Evolutionary conservation across 1,140 invertebrate species (phyloP).

Genomic region (Ceratosolen fusciceps): DNA sequence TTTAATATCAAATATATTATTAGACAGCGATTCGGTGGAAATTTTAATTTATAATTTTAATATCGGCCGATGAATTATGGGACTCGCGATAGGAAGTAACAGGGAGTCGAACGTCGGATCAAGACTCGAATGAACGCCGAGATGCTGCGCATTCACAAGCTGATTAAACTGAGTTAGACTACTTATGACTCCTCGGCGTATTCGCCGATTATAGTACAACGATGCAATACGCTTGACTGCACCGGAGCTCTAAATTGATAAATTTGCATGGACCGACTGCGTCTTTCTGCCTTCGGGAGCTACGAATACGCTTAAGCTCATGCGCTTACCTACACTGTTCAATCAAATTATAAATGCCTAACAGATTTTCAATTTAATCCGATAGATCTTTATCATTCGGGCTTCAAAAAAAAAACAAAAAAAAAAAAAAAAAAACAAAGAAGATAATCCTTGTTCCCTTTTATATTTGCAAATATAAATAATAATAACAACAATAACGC

Average conservation of each 20-base stretch:
- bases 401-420: no score
- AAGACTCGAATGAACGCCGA: constrained; percentile 54
- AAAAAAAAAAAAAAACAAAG: no score
- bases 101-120: constrained; percentile 40
- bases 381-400: constrained; percentile 13
- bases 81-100: not conserved
- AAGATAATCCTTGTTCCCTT: no score
- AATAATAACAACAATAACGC: no score
- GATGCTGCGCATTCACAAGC: not conserved
- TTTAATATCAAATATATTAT: not conserved
- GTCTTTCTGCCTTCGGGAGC: not conserved
- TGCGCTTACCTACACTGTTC: not conserved
- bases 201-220: constrained; percentile 54
- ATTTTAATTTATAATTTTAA: not conserved
- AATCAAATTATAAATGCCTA: not conserved
- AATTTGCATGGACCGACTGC: constrained; percentile 66
- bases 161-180: constrained; percentile 13
- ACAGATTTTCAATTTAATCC: not conserved
- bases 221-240: constrained; percentile 60
- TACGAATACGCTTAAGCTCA: not conserved
- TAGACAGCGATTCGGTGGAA: not conserved
- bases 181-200: constrained; percentile 35
- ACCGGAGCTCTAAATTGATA: constrained; percentile 66
- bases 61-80: not conserved
- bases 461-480: no score